Base-by-base conservation (phyloP, 2,797 vertebrate species). In the Syngnathus acus region DNA sequence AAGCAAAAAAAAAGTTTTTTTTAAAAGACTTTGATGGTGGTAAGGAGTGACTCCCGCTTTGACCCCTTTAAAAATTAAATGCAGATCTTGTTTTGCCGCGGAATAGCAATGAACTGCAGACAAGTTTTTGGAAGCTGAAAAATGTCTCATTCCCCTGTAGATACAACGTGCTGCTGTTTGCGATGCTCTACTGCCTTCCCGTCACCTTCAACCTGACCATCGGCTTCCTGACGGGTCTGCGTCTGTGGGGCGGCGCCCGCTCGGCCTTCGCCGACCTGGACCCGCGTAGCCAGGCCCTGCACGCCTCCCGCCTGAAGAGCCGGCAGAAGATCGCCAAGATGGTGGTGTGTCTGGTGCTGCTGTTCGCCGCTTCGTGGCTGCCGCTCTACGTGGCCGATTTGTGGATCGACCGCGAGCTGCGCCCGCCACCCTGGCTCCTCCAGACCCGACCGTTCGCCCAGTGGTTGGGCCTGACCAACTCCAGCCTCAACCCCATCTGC, bases 381-480 rank as follows among this genome's bases (percentile, higher is more conserved):
- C 95, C 95, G 0, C 89, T 95, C 60, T 95, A 96, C 67, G 69
- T 94, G 81, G 85, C 92, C 47, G 95, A 96, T 80, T 93, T 96
- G 68, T 94, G 94, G 91, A 93, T 96, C 1, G 94, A 95, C 85
- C 86, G 88, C 10, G 91, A 93, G 63, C 84, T 87, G 40, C 82
- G 82, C 32, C 90, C 92, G 0, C 87, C 93, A 0, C 87, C 89
- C 32, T 95, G 94, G 95, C 88, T 95, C 70, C 82, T 95, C 74
- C 93, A 94, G 83, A 85, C 93, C 1, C 90, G 94, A 2, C 94
- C 94, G 0, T 96, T 96, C 17, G 91, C 94, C 38, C 95, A 96
- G 77, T 97, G 95, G 95, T 88, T 97, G 13, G 93, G 95, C 54
- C 92, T 97, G 53, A 97, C 93, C 2, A 97, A 97, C 88, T 97